These are phyloP conservation scores for Helleia helle DNA, from an alignment of 2,888 invertebrate genomes.

Conservation along the genomic window DNA sequence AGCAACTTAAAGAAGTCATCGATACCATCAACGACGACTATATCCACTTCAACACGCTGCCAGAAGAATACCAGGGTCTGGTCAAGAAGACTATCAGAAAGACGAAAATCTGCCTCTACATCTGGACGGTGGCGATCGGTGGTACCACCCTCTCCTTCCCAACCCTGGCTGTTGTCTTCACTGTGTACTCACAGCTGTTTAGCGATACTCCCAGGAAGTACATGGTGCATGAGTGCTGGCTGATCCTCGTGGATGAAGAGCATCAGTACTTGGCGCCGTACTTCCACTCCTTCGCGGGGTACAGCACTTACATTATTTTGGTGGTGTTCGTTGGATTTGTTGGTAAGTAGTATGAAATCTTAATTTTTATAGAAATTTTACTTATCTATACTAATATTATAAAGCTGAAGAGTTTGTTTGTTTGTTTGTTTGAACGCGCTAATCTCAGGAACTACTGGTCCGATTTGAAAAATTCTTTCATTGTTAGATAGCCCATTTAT, in stretches of 20 bases:
- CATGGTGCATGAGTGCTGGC: slow-evolving; percentile 5
- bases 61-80: neutral
- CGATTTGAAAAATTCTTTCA: no score
- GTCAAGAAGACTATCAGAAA: neutral
- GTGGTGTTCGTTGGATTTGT: neutral
- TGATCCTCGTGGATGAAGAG: neutral
- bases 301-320: neutral
- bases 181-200: neutral
- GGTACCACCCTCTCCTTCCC: neutral
- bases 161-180: neutral
- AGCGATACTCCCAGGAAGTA: neutral
- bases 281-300: neutral
- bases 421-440: no score
- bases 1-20: neutral
- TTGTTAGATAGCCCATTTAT: no score
- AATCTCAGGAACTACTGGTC: no score
- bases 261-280: neutral
- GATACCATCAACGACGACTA: neutral
- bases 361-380: no score
- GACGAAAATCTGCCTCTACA: slow-evolving; percentile 1
- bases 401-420: no score
- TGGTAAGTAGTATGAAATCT: neutral
- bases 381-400: no score
- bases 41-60: neutral
- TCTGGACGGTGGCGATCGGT: neutral